Percentiles rank a stretch among this genome's conserved stretches.
These are phyloP conservation scores for Cristatella mucedo DNA, from an alignment of 2,888 invertebrate species.

Conservation along the genomic window DNA sequence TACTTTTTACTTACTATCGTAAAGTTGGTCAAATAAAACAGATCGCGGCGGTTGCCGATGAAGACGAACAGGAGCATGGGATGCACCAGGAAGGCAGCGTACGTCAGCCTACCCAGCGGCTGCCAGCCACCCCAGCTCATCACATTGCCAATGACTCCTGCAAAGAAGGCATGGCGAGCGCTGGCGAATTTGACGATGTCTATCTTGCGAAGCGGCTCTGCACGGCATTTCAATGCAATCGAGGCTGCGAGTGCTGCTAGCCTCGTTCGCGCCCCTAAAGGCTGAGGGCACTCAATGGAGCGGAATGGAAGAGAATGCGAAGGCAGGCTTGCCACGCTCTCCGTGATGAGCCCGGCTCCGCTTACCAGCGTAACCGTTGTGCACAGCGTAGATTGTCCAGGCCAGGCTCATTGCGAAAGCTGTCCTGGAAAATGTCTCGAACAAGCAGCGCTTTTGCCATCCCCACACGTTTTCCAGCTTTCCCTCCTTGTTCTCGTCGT, in stretches of 20 bases:
- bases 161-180: no score
- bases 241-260: no score
- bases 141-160: conserved; percentile 3
- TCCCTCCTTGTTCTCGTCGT: conserved; percentile 3
- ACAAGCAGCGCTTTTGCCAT: background rate
- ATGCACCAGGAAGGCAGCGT: conserved; percentile 1
- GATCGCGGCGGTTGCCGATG: conserved; percentile 4
- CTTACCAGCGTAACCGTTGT: conserved; percentile 11
- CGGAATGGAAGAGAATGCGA: no score
- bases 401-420: conserved; percentile 11
- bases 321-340: no score
- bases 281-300: no score
- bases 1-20: conserved; percentile 3
- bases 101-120: conserved; percentile 4
- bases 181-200: no score
- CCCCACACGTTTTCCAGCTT: background rate
- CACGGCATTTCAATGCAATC: no score
- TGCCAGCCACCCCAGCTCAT: conserved; percentile 6
- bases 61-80: conserved; percentile 5
- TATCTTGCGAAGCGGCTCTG: no score
- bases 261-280: no score
- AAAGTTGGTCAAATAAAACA: conserved; percentile 2
- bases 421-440: background rate
- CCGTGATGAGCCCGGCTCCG: no score
- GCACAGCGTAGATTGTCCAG: conserved; percentile 11